A percentile compares a stretch with the other conserved stretches of the same genome.
phyloP scores from a whole-genome alignment of 2,113 vertebrate genomes.

The Cyanoliseus patagonus region DNA sequence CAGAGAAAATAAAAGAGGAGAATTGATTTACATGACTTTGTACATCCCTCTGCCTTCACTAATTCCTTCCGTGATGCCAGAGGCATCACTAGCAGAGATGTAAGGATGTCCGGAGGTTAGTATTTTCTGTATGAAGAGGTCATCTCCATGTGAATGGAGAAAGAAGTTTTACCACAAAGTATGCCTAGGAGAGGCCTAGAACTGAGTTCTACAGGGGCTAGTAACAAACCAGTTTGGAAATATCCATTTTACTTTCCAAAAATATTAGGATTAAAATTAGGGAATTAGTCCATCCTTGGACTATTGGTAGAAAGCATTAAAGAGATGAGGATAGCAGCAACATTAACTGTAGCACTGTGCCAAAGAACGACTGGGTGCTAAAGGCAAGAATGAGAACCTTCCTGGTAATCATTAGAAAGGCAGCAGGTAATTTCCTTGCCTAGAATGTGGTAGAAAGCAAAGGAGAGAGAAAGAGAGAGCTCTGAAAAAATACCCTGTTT shows the following conservation, averaged over 20 bases:
- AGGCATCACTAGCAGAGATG: background rate
- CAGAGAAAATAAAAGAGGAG: accelerated
- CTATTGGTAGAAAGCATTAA: background rate
- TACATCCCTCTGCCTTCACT: background rate
- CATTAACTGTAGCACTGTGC: background rate
- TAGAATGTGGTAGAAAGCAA: background rate
- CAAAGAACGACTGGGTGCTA: background rate
- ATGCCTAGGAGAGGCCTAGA: background rate
- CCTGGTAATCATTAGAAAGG: background rate
- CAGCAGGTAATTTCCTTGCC: background rate
- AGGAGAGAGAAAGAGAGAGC: background rate
- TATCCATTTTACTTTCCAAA: background rate
- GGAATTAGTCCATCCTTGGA: background rate
- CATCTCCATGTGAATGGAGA: background rate
- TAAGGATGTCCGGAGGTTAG: background rate
- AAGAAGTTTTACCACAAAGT: background rate
- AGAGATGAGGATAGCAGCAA: background rate
- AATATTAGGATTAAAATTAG: background rate
- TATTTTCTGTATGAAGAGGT: background rate
- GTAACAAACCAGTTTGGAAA: background rate
- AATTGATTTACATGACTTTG: background rate
- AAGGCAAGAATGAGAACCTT: background rate
- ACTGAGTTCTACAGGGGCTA: background rate
- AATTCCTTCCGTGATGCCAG: background rate
- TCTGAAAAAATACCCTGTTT: background rate